Conservation (phyloP, 2,888 invertebrate genomes). For the Caenorhabditis panamensis region DNA sequence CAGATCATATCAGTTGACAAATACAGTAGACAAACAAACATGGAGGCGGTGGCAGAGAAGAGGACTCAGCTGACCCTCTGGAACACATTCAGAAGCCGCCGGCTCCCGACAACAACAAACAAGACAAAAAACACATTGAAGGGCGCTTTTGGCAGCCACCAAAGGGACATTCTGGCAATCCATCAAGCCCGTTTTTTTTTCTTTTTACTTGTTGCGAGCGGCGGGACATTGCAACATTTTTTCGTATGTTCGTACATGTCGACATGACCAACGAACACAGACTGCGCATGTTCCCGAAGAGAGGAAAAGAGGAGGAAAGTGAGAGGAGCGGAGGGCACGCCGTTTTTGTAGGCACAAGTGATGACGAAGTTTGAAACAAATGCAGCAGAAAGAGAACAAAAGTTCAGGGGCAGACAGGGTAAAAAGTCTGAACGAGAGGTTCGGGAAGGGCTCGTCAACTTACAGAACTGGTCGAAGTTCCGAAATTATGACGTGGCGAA, state of each 20-base stretch:
- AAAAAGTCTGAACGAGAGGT: too few relatives aligned
- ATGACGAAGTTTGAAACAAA: background rate
- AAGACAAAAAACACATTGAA: constrained; percentile 6
- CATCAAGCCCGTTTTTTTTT: constrained; percentile 38
- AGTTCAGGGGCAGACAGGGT: background rate
- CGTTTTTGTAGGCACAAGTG: constrained; percentile 17
- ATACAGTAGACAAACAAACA: constrained; percentile 37
- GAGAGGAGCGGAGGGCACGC: constrained; percentile 1
- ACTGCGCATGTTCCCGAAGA: constrained; percentile 12
- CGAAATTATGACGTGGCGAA: background rate
- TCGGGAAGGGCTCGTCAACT: constrained; percentile 1
- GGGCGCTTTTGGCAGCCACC: constrained; percentile 3
- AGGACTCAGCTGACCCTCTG: constrained; percentile 3
- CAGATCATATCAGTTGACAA: constrained; percentile 29
- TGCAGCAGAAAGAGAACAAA: background rate
- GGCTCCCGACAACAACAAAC: constrained; percentile 4
- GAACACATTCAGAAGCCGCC: constrained; percentile 19
- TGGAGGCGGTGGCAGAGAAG: constrained; percentile 6
- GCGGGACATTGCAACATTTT: constrained; percentile 27
- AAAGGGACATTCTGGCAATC: constrained; percentile 29
- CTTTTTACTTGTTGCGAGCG: constrained; percentile 25
- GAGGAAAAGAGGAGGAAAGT: background rate
- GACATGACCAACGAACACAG: constrained; percentile 29
- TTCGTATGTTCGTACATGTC: constrained; percentile 15
- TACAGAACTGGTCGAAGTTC: background rate